Conservation (phyloP, 2,113 vertebrate genomes). For the Dipodomys stephensi region DNA sequence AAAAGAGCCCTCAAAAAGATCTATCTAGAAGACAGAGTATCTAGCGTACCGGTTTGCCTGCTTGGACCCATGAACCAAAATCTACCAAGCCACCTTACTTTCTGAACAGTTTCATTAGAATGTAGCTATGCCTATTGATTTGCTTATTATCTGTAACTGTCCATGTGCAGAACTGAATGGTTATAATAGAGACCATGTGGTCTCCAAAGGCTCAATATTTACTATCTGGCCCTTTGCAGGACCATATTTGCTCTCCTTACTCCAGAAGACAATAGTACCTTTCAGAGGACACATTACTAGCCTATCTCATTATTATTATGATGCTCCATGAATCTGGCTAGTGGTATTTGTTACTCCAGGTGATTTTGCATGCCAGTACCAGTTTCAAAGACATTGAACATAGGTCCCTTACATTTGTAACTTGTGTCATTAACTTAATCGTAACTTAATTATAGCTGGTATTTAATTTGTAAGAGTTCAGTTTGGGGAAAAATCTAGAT, state of each 20-base stretch:
- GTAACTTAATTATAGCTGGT: background rate
- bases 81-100: background rate
- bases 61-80: background rate
- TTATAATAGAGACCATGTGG: background rate
- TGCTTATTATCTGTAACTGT: background rate
- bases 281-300: background rate
- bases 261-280: background rate
- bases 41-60: background rate
- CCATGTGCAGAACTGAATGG: background rate
- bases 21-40: background rate
- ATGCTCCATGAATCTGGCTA: background rate
- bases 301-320: conserved; percentile 9
- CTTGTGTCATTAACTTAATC: background rate
- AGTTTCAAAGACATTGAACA: background rate
- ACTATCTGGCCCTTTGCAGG: background rate
- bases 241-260: background rate
- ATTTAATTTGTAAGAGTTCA: conserved; percentile 38
- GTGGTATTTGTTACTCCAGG: background rate
- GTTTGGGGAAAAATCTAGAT: conserved; percentile 21
- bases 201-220: background rate
- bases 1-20: background rate
- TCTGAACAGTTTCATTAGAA: background rate
- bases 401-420: background rate
- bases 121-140: background rate
- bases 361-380: background rate